Conservation (phyloP, 1,140 invertebrate species). For the Bombyx mandarina region DNA sequence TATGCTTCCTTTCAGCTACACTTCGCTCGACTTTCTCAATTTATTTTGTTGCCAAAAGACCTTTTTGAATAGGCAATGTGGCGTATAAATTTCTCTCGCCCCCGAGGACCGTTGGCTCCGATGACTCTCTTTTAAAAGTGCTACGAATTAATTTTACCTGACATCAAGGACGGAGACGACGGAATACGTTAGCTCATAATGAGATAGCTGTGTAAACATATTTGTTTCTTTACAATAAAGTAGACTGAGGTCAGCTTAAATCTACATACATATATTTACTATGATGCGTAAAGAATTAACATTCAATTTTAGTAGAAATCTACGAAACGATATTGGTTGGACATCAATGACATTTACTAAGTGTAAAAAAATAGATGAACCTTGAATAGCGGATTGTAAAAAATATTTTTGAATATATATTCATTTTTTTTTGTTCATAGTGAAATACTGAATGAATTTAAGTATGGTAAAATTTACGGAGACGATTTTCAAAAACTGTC, state of each 20-base stretch:
- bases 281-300: no score
- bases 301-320: no score
- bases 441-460: no score
- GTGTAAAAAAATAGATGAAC: no score
- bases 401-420: no score
- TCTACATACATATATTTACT: constrained; percentile 8
- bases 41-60: constrained; percentile 49
- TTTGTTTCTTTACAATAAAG: constrained; percentile 13
- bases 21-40: constrained; percentile 35
- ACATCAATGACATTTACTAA: no score
- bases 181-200: constrained; percentile 30
- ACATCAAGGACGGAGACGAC: constrained; percentile 30
- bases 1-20: constrained; percentile 19
- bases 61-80: constrained; percentile 64
- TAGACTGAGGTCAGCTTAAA: constrained; percentile 12
- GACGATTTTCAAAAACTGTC: no score
- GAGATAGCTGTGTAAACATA: constrained; percentile 27
- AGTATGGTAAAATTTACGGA: no score
- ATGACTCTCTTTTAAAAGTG: constrained; percentile 48
- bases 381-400: no score
- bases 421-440: no score
- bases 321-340: no score
- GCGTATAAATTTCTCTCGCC: constrained; percentile 51
- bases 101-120: constrained; percentile 26
- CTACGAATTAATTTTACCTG: constrained; percentile 58